These are phyloP conservation scores for Sebastes trivittatus DNA, from an alignment of 2,797 vertebrate species.

Conservation along the genomic window DNA sequence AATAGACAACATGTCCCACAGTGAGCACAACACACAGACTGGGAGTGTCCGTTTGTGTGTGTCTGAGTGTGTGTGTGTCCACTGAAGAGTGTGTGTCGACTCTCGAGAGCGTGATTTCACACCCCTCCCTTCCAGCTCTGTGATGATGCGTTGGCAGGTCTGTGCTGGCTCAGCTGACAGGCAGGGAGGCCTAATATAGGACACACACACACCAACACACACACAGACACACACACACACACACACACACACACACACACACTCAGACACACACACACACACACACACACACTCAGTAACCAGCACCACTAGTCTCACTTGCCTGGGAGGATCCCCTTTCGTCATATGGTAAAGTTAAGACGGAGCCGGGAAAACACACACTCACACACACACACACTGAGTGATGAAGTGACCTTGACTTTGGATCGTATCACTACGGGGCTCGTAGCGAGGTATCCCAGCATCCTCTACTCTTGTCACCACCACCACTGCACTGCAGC, in stretches of 20 bases:
- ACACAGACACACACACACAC: not conserved
- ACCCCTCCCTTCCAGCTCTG: slow-evolving; percentile 28
- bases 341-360: slow-evolving; percentile 5
- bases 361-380: not conserved
- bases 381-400: not conserved
- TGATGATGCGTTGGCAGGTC: slow-evolving; percentile 52
- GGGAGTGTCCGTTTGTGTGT: too few relatives aligned
- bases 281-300: not conserved
- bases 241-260: not conserved
- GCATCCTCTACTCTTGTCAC: slow-evolving; percentile 36
- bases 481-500: slow-evolving; percentile 56
- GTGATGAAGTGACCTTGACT: slow-evolving; percentile 61
- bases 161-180: slow-evolving; percentile 66
- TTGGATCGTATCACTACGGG: slow-evolving; percentile 25
- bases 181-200: slow-evolving; percentile 34
- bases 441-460: slow-evolving; percentile 25
- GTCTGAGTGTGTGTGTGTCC: too few relatives aligned
- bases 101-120: slow-evolving; percentile 40
- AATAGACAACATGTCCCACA: not conserved
- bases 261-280: not conserved
- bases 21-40: not conserved
- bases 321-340: slow-evolving; percentile 50
- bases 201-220: not conserved
- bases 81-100: not conserved
- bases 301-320: not conserved